These are phyloP conservation scores for Agriotes lineatus DNA, from an alignment of 2,888 invertebrate species.

Conservation along the genomic window DNA sequence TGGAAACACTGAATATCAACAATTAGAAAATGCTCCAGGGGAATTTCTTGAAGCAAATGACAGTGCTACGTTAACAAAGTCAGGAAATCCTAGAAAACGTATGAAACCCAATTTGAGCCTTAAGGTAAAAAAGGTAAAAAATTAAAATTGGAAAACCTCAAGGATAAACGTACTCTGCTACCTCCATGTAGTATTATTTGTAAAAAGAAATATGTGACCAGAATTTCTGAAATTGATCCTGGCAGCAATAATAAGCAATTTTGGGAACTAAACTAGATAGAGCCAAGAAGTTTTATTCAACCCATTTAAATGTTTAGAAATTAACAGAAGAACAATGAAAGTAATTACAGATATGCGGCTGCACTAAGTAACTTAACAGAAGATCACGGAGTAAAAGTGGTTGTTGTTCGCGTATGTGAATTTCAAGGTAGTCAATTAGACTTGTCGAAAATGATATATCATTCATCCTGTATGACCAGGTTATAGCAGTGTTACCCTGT, in stretches of 20 bases:
- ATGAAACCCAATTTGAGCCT: background rate
- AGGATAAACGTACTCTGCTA: conserved; percentile 9
- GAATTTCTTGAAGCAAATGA: background rate
- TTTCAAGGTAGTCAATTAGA: no score
- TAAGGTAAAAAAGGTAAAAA: background rate
- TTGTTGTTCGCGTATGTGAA: no score
- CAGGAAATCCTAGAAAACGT: conserved; percentile 8
- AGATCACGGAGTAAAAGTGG: no score
- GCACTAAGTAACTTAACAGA: no score
- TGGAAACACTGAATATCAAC: background rate
- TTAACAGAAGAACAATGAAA: background rate
- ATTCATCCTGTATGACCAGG: no score
- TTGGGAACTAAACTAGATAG: conserved; percentile 8
- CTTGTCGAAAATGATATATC: no score
- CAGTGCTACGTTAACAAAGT: background rate
- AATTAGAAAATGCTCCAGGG: background rate
- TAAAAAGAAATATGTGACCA: conserved; percentile 24
- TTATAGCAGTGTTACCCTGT: no score
- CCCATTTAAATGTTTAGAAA: background rate
- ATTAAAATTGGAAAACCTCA: background rate
- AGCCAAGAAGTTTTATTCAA: background rate
- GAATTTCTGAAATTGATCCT: conserved; percentile 6
- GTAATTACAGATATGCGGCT: no score
- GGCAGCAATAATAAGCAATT: conserved; percentile 6
- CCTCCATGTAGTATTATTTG: conserved; percentile 8